Evolutionary conservation across 2,888 invertebrate species (phyloP), one percentile per base, ranked within the genome.

Genomic region (Anaspis maculata): DNA sequence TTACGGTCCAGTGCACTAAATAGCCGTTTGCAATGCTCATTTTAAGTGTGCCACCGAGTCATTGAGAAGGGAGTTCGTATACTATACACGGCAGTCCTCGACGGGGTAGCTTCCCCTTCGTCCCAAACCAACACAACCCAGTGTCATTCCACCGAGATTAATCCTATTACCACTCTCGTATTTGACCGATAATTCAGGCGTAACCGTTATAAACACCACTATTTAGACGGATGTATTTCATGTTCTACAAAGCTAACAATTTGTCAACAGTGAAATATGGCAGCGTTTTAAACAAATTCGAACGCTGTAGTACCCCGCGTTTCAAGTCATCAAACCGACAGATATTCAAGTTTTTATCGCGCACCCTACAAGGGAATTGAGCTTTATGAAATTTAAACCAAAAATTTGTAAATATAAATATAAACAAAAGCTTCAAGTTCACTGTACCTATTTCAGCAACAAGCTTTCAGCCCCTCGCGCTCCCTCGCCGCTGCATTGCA

Each of bases 1-100:
- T 63, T 56, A 56, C 58, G 58, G 59, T 57, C 57, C 57, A 61
- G 46, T 63, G 62, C 57, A 61, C 63, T 61, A 62, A 63, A 62
- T 61, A 56, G 60, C 56, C 59, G 57, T 63, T 62, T 59, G 57
- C 56, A 53, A 46, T 53, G 53, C 52, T 61, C 55, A 60, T 61
- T 62, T 59, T 55, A 54, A 56, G 56, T 59, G 56, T 57, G 56
- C 52, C 56, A 54, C 48, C 48, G 53, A 59, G 51, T 57, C 54
- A 57, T 57, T 57, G 46, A 49, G 43, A 44, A 45, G 42, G 42
- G 40, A 39, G 37, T 31, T 30, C 33, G 37, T 39, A 31, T 33
- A 32, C 28, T 26, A 30, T n/a, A 30, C 6, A 27, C 42, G 43
- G 43, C 19, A 48, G 48, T 49, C 51, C 48, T 48, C 46, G 37